phyloP scores from a whole-genome alignment of 1,140 invertebrate species.

The Listronotus oregonensis region DNA sequence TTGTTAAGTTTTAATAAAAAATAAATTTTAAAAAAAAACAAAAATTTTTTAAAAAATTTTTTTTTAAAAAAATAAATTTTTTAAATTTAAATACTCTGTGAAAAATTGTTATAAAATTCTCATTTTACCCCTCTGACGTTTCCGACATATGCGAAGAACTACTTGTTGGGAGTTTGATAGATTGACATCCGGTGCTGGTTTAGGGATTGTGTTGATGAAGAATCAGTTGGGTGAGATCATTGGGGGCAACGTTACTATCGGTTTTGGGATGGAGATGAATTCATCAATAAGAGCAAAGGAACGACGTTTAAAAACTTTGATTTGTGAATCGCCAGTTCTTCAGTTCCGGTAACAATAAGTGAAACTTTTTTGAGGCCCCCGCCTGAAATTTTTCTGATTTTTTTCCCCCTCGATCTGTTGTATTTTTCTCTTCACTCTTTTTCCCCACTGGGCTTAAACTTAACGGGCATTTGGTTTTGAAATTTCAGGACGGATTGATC shows the following conservation, averaged over 20 bases:
- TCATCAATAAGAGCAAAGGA: conserved; percentile 43
- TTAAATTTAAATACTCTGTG: not conserved
- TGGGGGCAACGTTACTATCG: not conserved
- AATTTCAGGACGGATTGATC: conserved; percentile 42
- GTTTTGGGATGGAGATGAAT: conserved; percentile 30
- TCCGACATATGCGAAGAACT: not conserved
- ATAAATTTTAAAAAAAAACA: no score
- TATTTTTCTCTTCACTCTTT: no score
- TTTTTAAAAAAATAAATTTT: no score
- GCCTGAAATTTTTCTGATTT: conserved; percentile 33
- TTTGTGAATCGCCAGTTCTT: conserved; percentile 43
- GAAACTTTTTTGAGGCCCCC: conserved; percentile 45
- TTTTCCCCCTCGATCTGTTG: conserved; percentile 22
- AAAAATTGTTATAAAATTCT: not conserved
- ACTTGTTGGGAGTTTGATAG: not conserved
- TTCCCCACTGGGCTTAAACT: no score
- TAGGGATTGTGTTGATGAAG: not conserved
- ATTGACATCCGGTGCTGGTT: not conserved
- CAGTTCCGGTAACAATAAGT: conserved; percentile 44
- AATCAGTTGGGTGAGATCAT: conserved; percentile 6
- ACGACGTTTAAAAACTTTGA: conserved; percentile 41
- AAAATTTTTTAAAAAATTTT: not conserved
- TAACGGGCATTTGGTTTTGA: conserved; percentile 44
- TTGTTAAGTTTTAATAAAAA: no score
- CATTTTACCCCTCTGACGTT: not conserved